These are phyloP conservation scores for Zapornia atra DNA, from an alignment of 2,113 vertebrate species.

Conservation along the genomic window DNA sequence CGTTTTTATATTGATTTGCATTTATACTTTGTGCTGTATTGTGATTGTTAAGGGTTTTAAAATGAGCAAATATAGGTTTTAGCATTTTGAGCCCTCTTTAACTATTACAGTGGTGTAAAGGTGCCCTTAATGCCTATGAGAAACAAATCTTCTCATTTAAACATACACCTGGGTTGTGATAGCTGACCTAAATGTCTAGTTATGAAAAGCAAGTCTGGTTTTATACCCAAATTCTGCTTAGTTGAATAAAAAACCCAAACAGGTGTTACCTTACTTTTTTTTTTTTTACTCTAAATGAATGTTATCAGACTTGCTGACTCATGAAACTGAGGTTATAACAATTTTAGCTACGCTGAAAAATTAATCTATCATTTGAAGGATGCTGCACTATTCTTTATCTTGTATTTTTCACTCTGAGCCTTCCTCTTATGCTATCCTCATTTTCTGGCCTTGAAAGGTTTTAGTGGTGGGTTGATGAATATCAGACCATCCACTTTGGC, in stretches of 20 bases:
- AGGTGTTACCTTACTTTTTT: neutral
- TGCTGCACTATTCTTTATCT: neutral
- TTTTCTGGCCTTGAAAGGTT: neutral
- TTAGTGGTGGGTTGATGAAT: neutral
- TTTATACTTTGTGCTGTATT: neutral
- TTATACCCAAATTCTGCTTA: constrained; percentile 30
- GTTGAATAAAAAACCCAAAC: neutral
- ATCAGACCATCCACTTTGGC: neutral
- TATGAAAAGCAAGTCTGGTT: constrained; percentile 18
- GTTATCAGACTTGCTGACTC: constrained; percentile 37
- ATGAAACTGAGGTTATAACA: constrained; percentile 19
- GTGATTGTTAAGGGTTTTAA: neutral
- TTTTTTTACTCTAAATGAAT: constrained; percentile 4
- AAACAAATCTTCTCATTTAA: constrained; percentile 4
- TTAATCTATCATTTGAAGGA: constrained; percentile 34
- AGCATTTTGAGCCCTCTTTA: neutral
- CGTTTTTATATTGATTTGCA: neutral
- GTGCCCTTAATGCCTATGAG: neutral
- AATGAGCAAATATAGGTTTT: neutral
- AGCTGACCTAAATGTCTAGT: neutral
- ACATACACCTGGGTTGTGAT: neutral
- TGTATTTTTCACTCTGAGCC: neutral
- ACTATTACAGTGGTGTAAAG: neutral
- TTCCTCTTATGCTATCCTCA: neutral
- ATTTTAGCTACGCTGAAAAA: constrained; percentile 39